These are phyloP conservation scores for Araneus ventricosus DNA, from an alignment of 1,140 invertebrate species.

Conservation along the genomic window DNA sequence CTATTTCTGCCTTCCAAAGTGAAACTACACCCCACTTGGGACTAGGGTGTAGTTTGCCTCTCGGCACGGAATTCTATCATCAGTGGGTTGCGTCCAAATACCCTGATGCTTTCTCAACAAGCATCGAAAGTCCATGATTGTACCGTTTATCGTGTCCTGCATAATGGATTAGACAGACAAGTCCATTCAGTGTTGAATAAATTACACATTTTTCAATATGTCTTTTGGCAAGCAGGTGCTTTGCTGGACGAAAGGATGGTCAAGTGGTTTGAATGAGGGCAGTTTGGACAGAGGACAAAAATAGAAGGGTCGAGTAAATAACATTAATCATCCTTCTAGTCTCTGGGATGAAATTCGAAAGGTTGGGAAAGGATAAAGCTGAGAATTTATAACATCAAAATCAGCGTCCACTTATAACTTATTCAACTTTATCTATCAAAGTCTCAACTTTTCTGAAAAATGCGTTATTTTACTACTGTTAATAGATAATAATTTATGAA, in stretches of 20 bases:
- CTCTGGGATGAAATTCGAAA: neutral
- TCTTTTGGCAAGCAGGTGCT: conserved; percentile 41
- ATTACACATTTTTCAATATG: conserved; percentile 30
- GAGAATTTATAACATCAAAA: neutral
- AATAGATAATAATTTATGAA: neutral
- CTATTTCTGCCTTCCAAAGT: neutral
- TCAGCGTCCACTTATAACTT: neutral
- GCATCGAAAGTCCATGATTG: conserved; percentile 42
- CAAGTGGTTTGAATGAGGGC: neutral
- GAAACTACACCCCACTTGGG: conserved; percentile 51
- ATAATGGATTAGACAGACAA: conserved; percentile 34
- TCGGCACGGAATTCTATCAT: conserved; percentile 65
- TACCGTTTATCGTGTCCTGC: conserved; percentile 20
- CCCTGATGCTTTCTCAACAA: conserved; percentile 10
- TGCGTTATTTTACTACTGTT: neutral
- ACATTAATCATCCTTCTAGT: neutral
- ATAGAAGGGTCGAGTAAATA: neutral
- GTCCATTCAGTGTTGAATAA: conserved; percentile 5
- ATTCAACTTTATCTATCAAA: neutral
- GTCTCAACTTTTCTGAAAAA: neutral
- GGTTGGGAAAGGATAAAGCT: neutral
- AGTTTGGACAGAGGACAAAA: neutral
- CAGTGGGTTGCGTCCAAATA: conserved; percentile 1
- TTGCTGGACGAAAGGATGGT: neutral
- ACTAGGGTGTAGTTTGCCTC: conserved; percentile 32